A percentile compares a stretch with the other conserved stretches of the same genome.
Evolutionary conservation across 2,888 invertebrate genomes (phyloP).

Genomic region (Bruchidius siliquastri): DNA sequence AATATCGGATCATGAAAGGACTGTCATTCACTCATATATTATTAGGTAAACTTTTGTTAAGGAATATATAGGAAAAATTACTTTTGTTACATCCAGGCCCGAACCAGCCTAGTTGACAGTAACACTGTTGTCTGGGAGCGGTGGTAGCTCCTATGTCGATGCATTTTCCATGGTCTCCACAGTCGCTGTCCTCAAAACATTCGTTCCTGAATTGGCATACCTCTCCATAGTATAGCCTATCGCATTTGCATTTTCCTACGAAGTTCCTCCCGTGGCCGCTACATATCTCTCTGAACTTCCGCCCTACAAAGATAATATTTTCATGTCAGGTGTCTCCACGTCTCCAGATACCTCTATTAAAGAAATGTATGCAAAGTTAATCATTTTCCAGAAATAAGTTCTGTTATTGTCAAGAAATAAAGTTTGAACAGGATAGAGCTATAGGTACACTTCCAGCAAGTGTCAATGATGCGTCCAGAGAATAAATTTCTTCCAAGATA

Average conservation of each 20-base stretch:
- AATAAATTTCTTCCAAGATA: no score
- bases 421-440: no score
- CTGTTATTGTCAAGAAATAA: no score
- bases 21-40: no score
- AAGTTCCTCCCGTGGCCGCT: constrained; percentile 79
- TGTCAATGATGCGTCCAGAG: no score
- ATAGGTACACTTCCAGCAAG: no score
- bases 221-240: constrained; percentile 73
- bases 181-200: constrained; percentile 79
- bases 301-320: constrained; percentile 55
- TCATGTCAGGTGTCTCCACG: no score
- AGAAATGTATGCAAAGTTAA: no score
- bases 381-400: no score
- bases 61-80: no score
- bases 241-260: constrained; percentile 74
- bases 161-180: constrained; percentile 82
- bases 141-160: constrained; percentile 75
- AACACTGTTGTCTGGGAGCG: constrained; percentile 79
- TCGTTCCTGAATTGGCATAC: constrained; percentile 87
- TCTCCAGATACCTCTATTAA: no score
- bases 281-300: constrained; percentile 77
- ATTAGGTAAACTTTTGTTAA: background rate
- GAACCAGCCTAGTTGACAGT: constrained; percentile 85
- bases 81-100: constrained; percentile 81
- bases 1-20: no score